Conservation (phyloP, 2,797 vertebrate species). For the Microcaecilia unicolor region DNA sequence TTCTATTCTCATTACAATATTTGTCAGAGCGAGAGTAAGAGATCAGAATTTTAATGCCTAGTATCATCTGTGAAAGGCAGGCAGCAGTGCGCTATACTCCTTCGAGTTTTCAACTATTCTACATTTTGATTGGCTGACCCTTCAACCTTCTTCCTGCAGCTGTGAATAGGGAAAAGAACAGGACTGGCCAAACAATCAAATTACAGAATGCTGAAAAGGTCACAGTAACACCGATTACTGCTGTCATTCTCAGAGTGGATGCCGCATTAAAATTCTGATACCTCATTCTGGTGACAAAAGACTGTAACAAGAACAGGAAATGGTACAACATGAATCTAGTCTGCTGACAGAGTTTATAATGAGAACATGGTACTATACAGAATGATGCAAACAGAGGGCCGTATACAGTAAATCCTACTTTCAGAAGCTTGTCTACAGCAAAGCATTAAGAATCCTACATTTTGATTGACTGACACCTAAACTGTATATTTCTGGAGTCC, state of each 20-base stretch:
- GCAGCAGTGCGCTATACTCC: conserved; percentile 32
- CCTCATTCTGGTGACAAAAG: conserved; percentile 24
- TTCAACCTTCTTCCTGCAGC: conserved; percentile 33
- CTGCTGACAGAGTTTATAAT: too few species aligned
- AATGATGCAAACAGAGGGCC: too few species aligned
- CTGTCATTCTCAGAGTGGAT: conserved; percentile 40
- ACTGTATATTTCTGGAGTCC: too few species aligned
- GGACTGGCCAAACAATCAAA: too few species aligned
- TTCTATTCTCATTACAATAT: conserved; percentile 4
- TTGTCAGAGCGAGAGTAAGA: background rate
- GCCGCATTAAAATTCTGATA: conserved; percentile 33
- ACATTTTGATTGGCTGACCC: conserved; percentile 34
- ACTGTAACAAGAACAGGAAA: conserved; percentile 34
- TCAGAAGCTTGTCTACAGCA: too few species aligned
- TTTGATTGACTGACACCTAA: too few species aligned
- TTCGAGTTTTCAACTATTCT: conserved; percentile 43
- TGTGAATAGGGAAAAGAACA: conserved; percentile 37
- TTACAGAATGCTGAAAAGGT: conserved; percentile 41
- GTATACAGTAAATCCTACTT: too few species aligned
- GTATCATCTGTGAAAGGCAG: conserved; percentile 23
- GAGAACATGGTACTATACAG: too few species aligned
- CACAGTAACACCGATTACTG: conserved; percentile 37
- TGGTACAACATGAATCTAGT: conserved; percentile 11
- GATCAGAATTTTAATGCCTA: conserved; percentile 34
- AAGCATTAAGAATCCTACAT: too few species aligned